phyloP scores from a whole-genome alignment of 2,113 vertebrate species.

The Rhabdomys dilectus region DNA sequence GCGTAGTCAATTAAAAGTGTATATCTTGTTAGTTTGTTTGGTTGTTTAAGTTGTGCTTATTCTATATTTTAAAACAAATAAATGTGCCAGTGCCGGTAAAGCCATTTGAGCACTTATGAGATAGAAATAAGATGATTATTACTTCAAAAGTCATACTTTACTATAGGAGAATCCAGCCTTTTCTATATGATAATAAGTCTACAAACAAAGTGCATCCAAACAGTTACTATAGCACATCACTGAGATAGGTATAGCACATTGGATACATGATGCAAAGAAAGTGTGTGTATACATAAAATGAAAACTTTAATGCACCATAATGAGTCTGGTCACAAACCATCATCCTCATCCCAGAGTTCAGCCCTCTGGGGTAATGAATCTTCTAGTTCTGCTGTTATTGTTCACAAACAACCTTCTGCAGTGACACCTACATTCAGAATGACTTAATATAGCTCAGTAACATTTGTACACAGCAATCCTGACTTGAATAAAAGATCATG shows the following conservation, averaged over 20 bases:
- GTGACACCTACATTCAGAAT: conserved; percentile 48
- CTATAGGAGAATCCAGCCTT: not conserved
- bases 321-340: not conserved
- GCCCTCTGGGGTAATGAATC: not conserved
- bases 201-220: not conserved
- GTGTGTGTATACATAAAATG: not conserved
- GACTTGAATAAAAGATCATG: conserved; percentile 65
- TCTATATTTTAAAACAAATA: not conserved
- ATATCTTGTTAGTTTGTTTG: not conserved
- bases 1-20: not conserved
- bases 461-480: conserved; percentile 43
- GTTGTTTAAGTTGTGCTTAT: not conserved
- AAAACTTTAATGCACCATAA: not conserved
- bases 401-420: conserved; percentile 56
- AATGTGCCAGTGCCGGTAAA: not conserved
- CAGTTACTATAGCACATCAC: not conserved
- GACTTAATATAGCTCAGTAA: conserved; percentile 59
- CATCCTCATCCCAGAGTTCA: not conserved
- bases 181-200: not conserved
- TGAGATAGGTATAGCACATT: conserved; percentile 1
- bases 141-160: not conserved
- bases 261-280: not conserved
- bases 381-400: conserved; percentile 6
- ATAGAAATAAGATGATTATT: not conserved
- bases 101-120: not conserved